Conservation (phyloP, 2,113 vertebrate genomes). For the Pterocles orientalis region DNA sequence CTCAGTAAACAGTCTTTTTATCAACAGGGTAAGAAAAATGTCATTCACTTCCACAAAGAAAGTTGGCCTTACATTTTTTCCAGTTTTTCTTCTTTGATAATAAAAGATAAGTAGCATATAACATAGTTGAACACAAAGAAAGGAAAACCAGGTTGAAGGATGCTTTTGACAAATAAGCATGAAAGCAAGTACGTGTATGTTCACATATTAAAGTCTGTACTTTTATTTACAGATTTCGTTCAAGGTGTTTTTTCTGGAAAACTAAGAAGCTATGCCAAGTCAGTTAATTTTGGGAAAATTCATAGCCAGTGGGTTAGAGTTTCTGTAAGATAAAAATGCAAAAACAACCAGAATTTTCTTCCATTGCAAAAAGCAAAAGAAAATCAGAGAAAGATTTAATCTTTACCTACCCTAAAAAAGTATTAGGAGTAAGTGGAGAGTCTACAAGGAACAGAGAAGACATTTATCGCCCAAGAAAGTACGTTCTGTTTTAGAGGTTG, state of each 20-base stretch:
- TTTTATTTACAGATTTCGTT: neutral
- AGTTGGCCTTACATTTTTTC: neutral
- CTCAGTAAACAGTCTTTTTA: neutral
- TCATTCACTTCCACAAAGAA: neutral
- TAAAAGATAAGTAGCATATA: neutral
- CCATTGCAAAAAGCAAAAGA: neutral
- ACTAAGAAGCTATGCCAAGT: neutral
- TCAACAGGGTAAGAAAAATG: neutral
- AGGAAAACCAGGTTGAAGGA: neutral
- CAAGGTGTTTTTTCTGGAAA: neutral
- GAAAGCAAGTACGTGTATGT: neutral
- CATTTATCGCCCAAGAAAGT: neutral
- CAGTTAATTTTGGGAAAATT: neutral
- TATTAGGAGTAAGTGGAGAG: neutral
- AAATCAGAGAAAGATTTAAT: neutral
- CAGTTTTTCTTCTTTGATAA: constrained; percentile 12
- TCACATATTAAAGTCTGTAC: neutral
- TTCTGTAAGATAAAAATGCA: neutral
- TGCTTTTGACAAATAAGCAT: neutral
- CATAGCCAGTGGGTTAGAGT: neutral
- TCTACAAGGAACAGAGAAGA: neutral
- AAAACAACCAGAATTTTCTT: neutral
- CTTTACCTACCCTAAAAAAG: neutral
- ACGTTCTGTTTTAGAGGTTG: neutral
- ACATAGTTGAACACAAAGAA: neutral